Base-by-base conservation (phyloP, 1,140 invertebrate species). In the Mesaphorura yosii region DNA sequence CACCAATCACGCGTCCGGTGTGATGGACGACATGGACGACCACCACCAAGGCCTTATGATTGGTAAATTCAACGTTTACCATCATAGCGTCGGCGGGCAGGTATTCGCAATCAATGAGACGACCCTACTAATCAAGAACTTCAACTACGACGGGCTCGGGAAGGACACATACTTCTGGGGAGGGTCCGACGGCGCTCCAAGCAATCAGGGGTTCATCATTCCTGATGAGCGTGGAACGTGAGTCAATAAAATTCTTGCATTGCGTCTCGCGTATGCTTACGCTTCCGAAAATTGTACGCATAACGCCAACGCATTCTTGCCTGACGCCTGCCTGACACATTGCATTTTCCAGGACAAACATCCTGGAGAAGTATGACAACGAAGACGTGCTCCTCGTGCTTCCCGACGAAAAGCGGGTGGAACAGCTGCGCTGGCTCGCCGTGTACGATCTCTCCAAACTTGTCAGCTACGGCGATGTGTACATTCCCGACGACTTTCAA, bases 101-200 rank as follows among this genome's bases (percentile, higher is more conserved):
- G 81, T 93, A 12, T 92, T 88, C 72, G 88, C 88, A 6, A 86
- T 93, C 0, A 85, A 94, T 68, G 82, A 88, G 51, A 84, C 78
- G 64, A 92, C 87, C 0, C 71, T 93, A 25, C 69, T 91, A 1
- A 70, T 94, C 38, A 80, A 80, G 15, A 78, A 80, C 28, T 94
- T 94, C 63, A 88, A 80, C 67, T 94, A 93, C 62, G 89, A 93
- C 72, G 90, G 90, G 19, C 85, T 87, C 47, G 88, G 88, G 7
- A 81, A 80, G 23, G 60, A 62, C 38, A 86, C 87, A 4, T 93
- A 88, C 68, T 93, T 94, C 67, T 92, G 87, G 87, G 83, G 86
- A 3, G 90, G 89, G 29, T 78, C 83, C n/a, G 78, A 83, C 0
- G 86, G 86, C 63, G 69, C 86, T 25, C 88, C 88, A 0, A 87